Conservation (phyloP, 2,797 vertebrate species). For the Muscicapa comitata region DNA sequence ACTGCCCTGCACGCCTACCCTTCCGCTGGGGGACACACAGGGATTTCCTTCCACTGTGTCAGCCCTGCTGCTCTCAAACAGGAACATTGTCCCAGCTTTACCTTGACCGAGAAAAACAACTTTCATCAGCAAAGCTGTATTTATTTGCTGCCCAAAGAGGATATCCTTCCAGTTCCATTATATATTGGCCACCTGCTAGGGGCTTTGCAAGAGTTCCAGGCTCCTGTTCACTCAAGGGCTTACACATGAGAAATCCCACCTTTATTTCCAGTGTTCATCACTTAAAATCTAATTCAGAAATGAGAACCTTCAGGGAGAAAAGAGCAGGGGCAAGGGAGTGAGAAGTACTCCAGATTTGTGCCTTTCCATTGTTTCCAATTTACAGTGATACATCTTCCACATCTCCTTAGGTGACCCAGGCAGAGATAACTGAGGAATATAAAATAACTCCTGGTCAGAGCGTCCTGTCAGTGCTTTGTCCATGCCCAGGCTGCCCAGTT, state of each 20-base stretch:
- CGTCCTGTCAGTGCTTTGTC: background rate
- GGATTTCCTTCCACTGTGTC: constrained; percentile 69
- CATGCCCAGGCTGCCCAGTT: background rate
- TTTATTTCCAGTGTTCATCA: background rate
- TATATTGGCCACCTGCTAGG: constrained; percentile 42
- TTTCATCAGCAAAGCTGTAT: constrained; percentile 34
- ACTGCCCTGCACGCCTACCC: background rate
- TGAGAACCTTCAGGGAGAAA: background rate
- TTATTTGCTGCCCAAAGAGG: constrained; percentile 41
- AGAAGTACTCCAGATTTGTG: background rate
- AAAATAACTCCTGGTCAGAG: background rate
- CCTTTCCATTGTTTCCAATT: background rate
- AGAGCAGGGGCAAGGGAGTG: background rate
- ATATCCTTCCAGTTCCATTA: constrained; percentile 64
- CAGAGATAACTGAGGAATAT: background rate
- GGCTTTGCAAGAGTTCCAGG: background rate
- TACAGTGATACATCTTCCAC: too few species aligned
- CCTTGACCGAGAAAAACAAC: constrained; percentile 48
- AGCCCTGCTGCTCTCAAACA: background rate
- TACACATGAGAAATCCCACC: background rate
- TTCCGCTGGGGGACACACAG: constrained; percentile 48
- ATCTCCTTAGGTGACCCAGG: background rate
- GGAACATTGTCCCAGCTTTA: constrained; percentile 49
- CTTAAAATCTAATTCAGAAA: background rate
- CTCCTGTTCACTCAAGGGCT: background rate